phyloP scores from a whole-genome alignment of 2,797 vertebrate genomes.

The Cheirogaleus major region DNA sequence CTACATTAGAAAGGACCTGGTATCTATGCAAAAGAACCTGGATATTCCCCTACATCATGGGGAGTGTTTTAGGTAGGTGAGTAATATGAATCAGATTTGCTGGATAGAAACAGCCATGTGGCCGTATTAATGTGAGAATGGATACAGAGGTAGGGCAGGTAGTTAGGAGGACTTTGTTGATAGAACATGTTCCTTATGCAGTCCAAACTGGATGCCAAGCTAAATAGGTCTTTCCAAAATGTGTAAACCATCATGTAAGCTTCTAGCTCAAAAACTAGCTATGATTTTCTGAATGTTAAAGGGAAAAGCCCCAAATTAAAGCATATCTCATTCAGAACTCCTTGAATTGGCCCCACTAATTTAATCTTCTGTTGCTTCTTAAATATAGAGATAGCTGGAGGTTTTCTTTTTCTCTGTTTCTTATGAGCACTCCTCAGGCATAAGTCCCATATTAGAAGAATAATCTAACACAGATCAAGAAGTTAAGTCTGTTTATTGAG shows the following conservation, averaged over 20 bases:
- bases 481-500: neutral
- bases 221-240: neutral
- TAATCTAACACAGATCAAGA: neutral
- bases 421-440: neutral
- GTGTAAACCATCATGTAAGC: neutral
- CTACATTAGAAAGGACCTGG: neutral
- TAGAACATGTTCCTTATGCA: neutral
- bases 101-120: neutral
- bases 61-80: neutral
- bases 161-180: neutral
- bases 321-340: neutral
- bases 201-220: neutral
- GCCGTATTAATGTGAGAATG: neutral
- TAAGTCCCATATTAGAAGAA: neutral
- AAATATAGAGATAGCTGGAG: neutral
- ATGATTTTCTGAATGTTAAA: neutral
- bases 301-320: neutral
- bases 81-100: neutral
- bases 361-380: neutral
- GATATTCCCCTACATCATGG: neutral
- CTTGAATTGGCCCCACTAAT: neutral
- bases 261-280: neutral
- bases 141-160: neutral
- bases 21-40: neutral
- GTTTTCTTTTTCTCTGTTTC: neutral